Evolutionary conservation across 2,113 vertebrate genomes (phyloP).

Genomic region (Otocyon megalotis): DNA sequence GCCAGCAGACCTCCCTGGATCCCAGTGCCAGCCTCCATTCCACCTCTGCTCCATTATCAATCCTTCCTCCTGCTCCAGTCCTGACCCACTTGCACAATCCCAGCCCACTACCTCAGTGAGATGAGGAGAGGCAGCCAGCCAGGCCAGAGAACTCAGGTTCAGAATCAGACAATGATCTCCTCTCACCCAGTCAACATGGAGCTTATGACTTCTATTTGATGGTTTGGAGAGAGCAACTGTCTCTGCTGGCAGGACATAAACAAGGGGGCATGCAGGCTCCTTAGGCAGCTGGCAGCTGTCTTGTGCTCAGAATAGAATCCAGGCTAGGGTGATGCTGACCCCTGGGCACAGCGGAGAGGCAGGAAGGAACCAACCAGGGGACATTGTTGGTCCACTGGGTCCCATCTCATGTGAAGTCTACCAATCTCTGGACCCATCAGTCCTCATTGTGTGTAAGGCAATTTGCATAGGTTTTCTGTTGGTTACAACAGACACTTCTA

Average conservation of each 20-base stretch:
- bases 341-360: neutral
- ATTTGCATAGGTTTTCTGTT: neutral
- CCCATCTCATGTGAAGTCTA: neutral
- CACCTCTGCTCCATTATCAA: neutral
- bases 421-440: neutral
- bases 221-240: neutral
- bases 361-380: neutral
- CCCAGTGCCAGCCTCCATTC: neutral
- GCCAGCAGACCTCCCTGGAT: neutral
- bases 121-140: neutral
- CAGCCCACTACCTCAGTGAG: neutral
- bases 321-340: neutral
- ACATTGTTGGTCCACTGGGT: accelerated
- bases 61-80: neutral
- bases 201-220: neutral
- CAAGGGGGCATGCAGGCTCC: neutral
- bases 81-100: no score
- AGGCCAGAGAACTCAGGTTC: neutral
- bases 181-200: neutral
- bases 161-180: neutral
- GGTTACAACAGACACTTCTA: neutral
- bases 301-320: neutral
- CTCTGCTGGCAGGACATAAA: neutral
- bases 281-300: accelerated
- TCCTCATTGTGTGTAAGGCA: neutral